These are phyloP conservation scores for Marronus borbonicus DNA, from an alignment of 2,888 invertebrate genomes.

Conservation along the genomic window DNA sequence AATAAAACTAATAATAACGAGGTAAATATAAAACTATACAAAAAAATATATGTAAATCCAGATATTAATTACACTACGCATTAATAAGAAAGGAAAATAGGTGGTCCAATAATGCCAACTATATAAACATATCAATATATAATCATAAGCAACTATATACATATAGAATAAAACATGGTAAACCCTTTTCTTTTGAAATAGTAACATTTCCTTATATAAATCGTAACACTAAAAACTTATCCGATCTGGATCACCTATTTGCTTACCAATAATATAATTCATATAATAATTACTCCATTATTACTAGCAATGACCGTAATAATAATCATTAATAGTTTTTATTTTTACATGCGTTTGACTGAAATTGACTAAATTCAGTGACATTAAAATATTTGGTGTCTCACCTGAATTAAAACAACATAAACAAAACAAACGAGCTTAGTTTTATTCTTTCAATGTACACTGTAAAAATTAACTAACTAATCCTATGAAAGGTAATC, in stretches of 20 bases:
- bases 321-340: constrained; percentile 23
- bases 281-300: constrained; percentile 15
- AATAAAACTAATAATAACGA: constrained; percentile 37
- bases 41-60: constrained; percentile 6
- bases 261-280: constrained; percentile 18
- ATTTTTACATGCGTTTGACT: constrained; percentile 17
- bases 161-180: constrained; percentile 16
- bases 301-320: constrained; percentile 11
- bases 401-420: constrained; percentile 53
- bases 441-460: constrained; percentile 13
- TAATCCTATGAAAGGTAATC: too few relatives aligned
- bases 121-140: constrained; percentile 5
- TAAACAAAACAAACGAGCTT: constrained; percentile 13
- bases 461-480: constrained; percentile 12
- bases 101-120: constrained; percentile 36
- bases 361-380: constrained; percentile 45
- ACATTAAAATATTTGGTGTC: constrained; percentile 57
- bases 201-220: constrained; percentile 20
- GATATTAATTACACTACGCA: constrained; percentile 30
- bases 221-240: constrained; percentile 22
- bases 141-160: constrained; percentile 34
- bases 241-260: constrained; percentile 40
- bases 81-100: constrained; percentile 35
- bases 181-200: constrained; percentile 4
- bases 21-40: constrained; percentile 47